Base-by-base conservation (phyloP, 2,113 vertebrate species). In the Turnix velox region DNA sequence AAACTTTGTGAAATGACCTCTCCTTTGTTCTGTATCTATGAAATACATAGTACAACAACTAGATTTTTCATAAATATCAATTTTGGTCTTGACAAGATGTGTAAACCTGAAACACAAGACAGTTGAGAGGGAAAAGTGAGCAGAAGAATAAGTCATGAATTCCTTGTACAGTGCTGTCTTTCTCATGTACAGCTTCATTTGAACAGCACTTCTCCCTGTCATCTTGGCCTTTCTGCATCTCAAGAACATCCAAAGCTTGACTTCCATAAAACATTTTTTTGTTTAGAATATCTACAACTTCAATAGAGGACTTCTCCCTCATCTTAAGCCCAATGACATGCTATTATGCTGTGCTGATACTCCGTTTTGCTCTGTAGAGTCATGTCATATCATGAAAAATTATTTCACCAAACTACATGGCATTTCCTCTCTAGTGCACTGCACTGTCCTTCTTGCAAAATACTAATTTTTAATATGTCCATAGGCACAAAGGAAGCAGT, bases 331-430 rank as follows among this genome's bases (percentile, higher is more conserved):
- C 45, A 42, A 33, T 81, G 76, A 93, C 67, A 93, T 22, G 62
- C 11, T n/a, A 30, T 19, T 59, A 31, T 12, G 39, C 52, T 92
- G 39, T 35, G 27, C 42, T 90, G 63, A 79, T 67, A 84, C 61
- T 40, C 79, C 72, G 93, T 12, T 88, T 61, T 85, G 40, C n/a
- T 63, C 74, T 95, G 55, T 77, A 52, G 95, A 96, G 65, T 79
- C 55, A 82, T 57, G 33, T 87, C 88, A 81, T 31, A 73, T 37
- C 65, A 66, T 2, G 12, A 57, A 72, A 93, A 93, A 63, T 63
- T 1, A 94, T 86, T 75, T 77, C 71, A 75, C 58, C 71, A 46
- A 30, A 78, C 42, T 31, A 84, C 37, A 61, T 10, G 49, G 37
- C 27, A 45, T 45, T 89, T 65, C 24, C 43, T 88, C 40, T 82